Evolutionary conservation across 92 coral and sea anemone genomes (phyloP), one percentile per base, ranked within the genome.

Genomic region (Phenganax stokvisi): DNA sequence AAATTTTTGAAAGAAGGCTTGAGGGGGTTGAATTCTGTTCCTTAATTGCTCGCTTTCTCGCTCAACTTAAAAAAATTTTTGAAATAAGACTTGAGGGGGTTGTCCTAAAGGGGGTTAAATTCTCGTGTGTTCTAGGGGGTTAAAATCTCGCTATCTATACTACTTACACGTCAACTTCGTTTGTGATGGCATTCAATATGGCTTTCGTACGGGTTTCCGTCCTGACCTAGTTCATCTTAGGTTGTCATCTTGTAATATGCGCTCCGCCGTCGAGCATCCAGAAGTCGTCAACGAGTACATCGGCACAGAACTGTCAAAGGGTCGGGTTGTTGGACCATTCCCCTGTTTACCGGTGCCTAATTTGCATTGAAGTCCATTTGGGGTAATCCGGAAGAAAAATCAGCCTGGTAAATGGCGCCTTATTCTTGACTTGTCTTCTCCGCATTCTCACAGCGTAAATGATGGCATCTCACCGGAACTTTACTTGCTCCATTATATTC

Each of bases 331-430:
- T 9, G 85, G 80, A 59, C 79, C 87, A 27, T 62, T 51, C 79
- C 12, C 81, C 6, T 12, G 1, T 6, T 71, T 6, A 77, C 87
- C 2, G 44, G 20, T 20, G 12, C 57, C 87, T 12, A 37, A 68
- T 56, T 53, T 85, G 13, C 85, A 85, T 51, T 12, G 61, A 56
- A 80, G 82, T 57, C 76, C 80, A 9, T 85, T 85, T 53, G 85
- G 85, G 0, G 82, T 81, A 9, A 85, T 85, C 51, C 82, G 74
- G 6, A 85, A 80, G 29, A 77, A 79, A 20, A n/a, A 72, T 71
- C 85, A 79, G 57, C 84, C 87, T 10, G 87, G 84, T 54, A 85
- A 85, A 27, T 85, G 81, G 85, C 75, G 81, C 47, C 81, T 85
- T 51, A 80, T 80, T 20, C 64, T 80, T n/a, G 85, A 85, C 29